Evolutionary conservation across 2,797 vertebrate species (phyloP).

Genomic region (Ara ararauna): DNA sequence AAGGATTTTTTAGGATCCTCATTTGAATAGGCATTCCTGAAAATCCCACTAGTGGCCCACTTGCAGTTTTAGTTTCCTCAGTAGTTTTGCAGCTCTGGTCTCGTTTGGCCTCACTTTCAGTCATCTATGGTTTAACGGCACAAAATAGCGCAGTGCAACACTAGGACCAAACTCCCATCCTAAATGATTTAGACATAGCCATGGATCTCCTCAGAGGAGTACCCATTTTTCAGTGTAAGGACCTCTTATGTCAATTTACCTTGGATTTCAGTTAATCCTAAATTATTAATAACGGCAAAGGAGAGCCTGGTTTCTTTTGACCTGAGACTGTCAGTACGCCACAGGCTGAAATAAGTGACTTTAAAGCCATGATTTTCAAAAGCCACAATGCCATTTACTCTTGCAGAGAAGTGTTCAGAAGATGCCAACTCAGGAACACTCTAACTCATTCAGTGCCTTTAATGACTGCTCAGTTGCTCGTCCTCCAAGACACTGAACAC

Average conservation of each 20-base stretch:
- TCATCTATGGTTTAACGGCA: neutral
- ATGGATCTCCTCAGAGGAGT: neutral
- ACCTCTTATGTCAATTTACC: slow-evolving; percentile 30
- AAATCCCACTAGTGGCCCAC: slow-evolving; percentile 10
- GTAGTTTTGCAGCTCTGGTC: neutral
- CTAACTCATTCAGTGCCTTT: neutral
- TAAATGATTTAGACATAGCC: neutral
- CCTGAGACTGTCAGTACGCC: neutral
- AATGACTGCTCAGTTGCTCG: neutral
- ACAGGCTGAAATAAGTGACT: neutral
- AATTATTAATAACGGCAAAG: slow-evolving; percentile 29
- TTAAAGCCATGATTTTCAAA: neutral
- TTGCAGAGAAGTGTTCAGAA: slow-evolving; percentile 5
- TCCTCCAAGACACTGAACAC: neutral
- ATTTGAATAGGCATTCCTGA: slow-evolving; percentile 48
- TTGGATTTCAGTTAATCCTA: slow-evolving; percentile 40
- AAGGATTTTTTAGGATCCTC: slow-evolving; percentile 22
- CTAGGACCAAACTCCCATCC: neutral
- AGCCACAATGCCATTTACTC: neutral
- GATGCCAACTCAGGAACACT: neutral
- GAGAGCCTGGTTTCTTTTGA: neutral
- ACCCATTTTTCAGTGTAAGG: neutral
- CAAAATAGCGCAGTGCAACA: neutral
- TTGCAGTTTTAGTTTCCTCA: neutral
- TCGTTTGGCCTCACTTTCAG: neutral